These are phyloP conservation scores for Xenopus borealis DNA, from an alignment of 2,113 vertebrate genomes.

Conservation along the genomic window DNA sequence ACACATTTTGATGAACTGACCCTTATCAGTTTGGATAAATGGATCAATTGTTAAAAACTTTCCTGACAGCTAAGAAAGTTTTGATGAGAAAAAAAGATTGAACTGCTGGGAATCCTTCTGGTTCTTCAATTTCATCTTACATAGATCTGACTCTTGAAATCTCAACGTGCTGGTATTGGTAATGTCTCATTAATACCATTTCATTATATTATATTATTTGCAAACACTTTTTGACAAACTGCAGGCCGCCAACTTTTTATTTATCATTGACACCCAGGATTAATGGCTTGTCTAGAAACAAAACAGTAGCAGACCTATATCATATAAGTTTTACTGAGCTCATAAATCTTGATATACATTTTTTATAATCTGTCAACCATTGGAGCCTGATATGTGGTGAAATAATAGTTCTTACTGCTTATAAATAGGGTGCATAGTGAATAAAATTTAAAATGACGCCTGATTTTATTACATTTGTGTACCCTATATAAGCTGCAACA, in stretches of 20 bases:
- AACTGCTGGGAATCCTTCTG: too few relatives aligned
- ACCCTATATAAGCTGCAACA: constrained; percentile 19
- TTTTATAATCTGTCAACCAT: constrained; percentile 28
- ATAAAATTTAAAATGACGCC: constrained; percentile 5
- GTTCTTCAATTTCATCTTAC: too few relatives aligned
- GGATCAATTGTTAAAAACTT: too few relatives aligned
- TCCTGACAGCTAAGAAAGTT: too few relatives aligned
- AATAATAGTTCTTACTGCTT: background rate
- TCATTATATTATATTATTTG: too few relatives aligned
- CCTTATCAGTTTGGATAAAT: too few relatives aligned
- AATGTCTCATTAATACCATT: too few relatives aligned
- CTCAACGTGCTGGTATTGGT: too few relatives aligned
- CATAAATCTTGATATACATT: constrained; percentile 37
- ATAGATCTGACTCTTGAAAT: too few relatives aligned
- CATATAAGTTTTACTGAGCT: constrained; percentile 24
- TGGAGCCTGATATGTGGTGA: constrained; percentile 1
- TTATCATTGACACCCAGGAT: constrained; percentile 16
- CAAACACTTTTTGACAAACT: background rate
- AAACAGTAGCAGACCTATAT: constrained; percentile 24
- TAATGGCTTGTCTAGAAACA: constrained; percentile 2
- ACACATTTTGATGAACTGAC: too few relatives aligned
- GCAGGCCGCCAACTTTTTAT: background rate
- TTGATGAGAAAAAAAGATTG: too few relatives aligned
- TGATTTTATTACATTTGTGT: constrained; percentile 14
- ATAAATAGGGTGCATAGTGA: constrained; percentile 1